phyloP scores from a whole-genome alignment of 2,113 vertebrate species.

The Ceyx melanurus region DNA sequence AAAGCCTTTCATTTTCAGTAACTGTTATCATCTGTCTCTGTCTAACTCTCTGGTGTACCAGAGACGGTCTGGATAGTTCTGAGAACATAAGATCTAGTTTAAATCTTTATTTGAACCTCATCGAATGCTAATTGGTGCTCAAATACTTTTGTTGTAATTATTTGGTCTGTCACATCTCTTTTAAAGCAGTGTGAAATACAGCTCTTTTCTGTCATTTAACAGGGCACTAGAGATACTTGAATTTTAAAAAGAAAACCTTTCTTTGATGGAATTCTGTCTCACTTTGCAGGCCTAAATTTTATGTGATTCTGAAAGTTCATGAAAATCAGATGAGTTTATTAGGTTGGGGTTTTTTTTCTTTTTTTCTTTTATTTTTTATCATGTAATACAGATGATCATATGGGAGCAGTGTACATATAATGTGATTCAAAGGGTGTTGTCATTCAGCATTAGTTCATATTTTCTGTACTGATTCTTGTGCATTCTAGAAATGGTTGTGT shows the following conservation, averaged over 20 bases:
- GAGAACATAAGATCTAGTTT: not conserved
- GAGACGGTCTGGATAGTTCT: not conserved
- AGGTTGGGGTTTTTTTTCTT: not conserved
- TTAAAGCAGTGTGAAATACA: not conserved
- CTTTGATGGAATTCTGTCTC: not conserved
- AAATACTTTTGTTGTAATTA: not conserved
- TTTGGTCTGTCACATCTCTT: not conserved
- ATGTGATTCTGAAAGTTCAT: not conserved
- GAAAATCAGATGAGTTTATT: not conserved
- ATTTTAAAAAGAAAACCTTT: not conserved
- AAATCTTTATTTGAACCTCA: not conserved
- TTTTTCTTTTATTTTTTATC: not conserved
- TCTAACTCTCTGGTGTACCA: not conserved
- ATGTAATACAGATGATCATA: not conserved
- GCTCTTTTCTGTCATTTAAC: not conserved
- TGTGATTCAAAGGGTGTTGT: not conserved
- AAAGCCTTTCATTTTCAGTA: not conserved
- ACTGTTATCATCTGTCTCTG: not conserved
- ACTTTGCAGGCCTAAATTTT: not conserved
- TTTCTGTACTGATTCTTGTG: not conserved
- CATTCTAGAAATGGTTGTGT: not conserved
- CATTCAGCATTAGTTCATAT: not conserved
- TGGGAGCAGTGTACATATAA: not conserved
- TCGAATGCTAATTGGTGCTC: not conserved
- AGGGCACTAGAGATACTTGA: not conserved